Conservation (phyloP, 2,113 vertebrate species). For the Pseudolaguvia tuberculata region DNA sequence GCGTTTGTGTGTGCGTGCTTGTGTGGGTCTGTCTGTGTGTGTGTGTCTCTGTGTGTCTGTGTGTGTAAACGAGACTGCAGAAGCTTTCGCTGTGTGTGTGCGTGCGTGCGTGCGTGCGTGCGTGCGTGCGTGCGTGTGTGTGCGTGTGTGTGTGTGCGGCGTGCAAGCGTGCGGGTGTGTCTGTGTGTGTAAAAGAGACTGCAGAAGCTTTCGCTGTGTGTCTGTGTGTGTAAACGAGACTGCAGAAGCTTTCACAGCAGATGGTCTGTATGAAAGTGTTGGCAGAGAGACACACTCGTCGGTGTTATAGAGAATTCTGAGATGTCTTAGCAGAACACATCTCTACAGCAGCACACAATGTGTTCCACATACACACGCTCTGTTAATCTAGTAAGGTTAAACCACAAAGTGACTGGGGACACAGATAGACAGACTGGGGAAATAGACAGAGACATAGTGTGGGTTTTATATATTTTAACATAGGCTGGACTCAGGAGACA, state of each 20-base stretch:
- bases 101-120: no score
- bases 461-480: background rate
- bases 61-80: constrained; percentile 29
- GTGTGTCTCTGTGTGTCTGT: no score
- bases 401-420: background rate
- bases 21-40: no score
- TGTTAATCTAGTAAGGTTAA: background rate
- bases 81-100: constrained; percentile 44
- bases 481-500: constrained; percentile 52
- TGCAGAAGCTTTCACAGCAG: constrained; percentile 47
- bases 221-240: constrained; percentile 23
- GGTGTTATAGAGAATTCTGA: constrained; percentile 15
- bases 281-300: constrained; percentile 21
- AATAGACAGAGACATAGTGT: background rate
- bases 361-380: background rate
- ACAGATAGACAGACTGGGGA: no score
- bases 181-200: no score
- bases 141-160: no score
- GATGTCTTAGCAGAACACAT: constrained; percentile 20
- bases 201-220: no score
- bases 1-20: constrained; percentile 12
- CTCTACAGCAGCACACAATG: background rate
- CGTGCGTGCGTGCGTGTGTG: no score
- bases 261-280: constrained; percentile 41
- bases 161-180: no score